phyloP scores from a whole-genome alignment of 2,797 vertebrate species.

The Clarias pachynema region DNA sequence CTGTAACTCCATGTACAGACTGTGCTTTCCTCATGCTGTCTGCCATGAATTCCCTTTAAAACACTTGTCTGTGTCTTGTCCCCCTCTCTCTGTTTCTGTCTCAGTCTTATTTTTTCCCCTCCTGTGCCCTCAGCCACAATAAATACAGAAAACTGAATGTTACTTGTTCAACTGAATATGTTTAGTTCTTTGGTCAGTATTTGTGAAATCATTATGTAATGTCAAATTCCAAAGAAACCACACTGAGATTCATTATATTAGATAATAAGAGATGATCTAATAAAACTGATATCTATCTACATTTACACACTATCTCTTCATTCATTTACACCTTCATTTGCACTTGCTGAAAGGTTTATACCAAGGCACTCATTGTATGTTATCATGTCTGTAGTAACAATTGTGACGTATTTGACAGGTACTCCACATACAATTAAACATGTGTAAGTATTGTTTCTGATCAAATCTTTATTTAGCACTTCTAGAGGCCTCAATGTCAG shows the following conservation, averaged over 20 bases:
- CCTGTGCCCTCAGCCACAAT: too few species aligned
- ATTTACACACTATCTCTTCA: slow-evolving; percentile 1
- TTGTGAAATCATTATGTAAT: slow-evolving; percentile 40
- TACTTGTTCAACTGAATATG: neutral
- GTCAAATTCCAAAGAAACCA: slow-evolving; percentile 47
- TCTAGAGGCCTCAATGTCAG: neutral
- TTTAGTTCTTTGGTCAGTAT: slow-evolving; percentile 24
- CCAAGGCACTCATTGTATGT: neutral
- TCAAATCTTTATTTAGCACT: neutral
- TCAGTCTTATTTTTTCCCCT: neutral
- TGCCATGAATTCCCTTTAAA: slow-evolving; percentile 38
- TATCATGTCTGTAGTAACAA: neutral
- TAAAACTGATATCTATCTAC: slow-evolving; percentile 47
- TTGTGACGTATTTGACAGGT: too few species aligned
- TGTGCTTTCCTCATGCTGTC: neutral
- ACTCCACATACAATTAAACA: neutral
- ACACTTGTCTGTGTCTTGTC: slow-evolving; percentile 24
- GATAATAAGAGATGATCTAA: slow-evolving; percentile 32
- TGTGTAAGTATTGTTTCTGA: neutral
- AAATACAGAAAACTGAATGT: neutral
- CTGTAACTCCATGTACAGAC: neutral
- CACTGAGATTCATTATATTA: slow-evolving; percentile 26
- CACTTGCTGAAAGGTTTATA: neutral
- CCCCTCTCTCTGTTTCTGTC: neutral
- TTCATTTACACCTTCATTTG: slow-evolving; percentile 10